Percentiles rank a stretch among this genome's conserved stretches.
Evolutionary conservation across 2,113 vertebrate species (phyloP).

Genomic region (Halichoerus grypus): DNA sequence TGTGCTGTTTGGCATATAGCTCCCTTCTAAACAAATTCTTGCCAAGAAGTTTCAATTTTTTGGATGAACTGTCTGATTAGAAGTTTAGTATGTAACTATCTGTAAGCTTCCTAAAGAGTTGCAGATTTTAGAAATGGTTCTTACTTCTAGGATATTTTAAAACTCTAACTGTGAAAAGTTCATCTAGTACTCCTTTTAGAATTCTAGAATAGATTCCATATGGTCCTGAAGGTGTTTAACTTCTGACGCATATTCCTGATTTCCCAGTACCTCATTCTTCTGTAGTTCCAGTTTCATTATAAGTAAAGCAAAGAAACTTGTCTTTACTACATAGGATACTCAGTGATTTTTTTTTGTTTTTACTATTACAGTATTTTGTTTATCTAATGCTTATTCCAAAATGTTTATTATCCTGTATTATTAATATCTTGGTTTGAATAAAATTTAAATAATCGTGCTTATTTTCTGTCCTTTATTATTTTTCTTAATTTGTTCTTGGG

Average conservation of each 20-base stretch:
- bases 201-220: slow-evolving; percentile 48
- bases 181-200: slow-evolving; percentile 48
- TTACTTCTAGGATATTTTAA: slow-evolving; percentile 56
- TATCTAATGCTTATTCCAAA: neutral
- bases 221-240: slow-evolving; percentile 43
- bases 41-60: slow-evolving; percentile 51
- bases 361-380: slow-evolving; percentile 18
- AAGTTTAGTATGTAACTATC: slow-evolving; percentile 5
- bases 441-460: slow-evolving; percentile 10
- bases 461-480: neutral
- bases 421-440: neutral
- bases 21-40: slow-evolving; percentile 43
- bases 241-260: slow-evolving; percentile 32
- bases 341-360: slow-evolving; percentile 20
- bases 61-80: neutral
- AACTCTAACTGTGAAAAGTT: slow-evolving; percentile 51
- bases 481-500: slow-evolving; percentile 44
- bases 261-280: slow-evolving; percentile 37
- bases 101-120: slow-evolving; percentile 35
- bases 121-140: slow-evolving; percentile 45
- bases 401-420: slow-evolving; percentile 1
- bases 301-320: slow-evolving; percentile 32
- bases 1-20: neutral
- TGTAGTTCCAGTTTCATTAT: slow-evolving; percentile 15
- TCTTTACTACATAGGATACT: neutral